Base-by-base conservation (phyloP, 92 coral and sea anemone species). In the Parazoanthus swiftii region DNA sequence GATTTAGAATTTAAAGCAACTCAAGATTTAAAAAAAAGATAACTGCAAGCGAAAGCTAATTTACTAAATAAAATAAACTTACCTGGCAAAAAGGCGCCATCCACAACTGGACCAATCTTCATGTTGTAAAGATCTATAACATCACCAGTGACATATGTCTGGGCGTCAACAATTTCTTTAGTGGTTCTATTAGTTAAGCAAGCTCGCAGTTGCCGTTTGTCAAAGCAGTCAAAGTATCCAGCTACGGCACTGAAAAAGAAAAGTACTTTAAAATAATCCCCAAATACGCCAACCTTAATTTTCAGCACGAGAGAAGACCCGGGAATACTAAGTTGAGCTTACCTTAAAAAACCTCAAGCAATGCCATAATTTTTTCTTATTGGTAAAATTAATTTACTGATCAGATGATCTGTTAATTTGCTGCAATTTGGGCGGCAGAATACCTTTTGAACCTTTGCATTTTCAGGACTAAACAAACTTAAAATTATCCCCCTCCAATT, bases 31-130 rank as follows among this genome's bases (percentile, higher is more conserved):
- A 20, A 20, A 5, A 6, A n/a, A 21, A 10, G 15, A 21, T 6
- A 58, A 13, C 38, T 13, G 5, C 2, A n/a, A 36, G 23, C 20
- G 7, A 2, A n/a, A 36, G 23, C 20, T 29, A 2, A 75, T 15
- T 20, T 3, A 77, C 23, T 15, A 39, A 11, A 44, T 38, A 14
- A 11, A 4, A 76, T 7, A 15, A 44, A 71, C 81, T 77, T 33
- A 88, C 93, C 93, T 58, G 79, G 66, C 35, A 91, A 82, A 77
- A 76, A 88, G 18, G 88, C 0, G 8, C 86, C 26, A 82, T 91
- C 91, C 0, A 88, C 89, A n/a, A 88, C 93, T 36, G 93, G 93
- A 1, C 80, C 73, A 43, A 91, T 9, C 23, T 25, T 20, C 65
- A 20, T 44, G 37, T 70, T 14, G 1, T 35, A 23, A 38, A 76